These are phyloP conservation scores for Erythrolamprus reginae DNA, from an alignment of 2,113 vertebrate genomes.

Conservation along the genomic window DNA sequence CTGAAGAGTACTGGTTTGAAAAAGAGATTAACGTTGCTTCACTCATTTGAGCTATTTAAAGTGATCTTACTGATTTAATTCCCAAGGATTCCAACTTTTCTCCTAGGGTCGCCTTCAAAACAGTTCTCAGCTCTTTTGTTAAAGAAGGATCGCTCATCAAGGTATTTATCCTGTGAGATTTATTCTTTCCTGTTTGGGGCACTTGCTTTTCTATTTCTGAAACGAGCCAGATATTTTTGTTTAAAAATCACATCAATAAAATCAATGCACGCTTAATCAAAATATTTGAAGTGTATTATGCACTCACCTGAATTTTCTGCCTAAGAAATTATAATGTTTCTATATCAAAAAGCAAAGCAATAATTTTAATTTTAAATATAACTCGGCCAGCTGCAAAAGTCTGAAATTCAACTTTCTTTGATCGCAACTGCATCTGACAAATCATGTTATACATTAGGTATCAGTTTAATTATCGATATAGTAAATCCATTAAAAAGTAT, in stretches of 20 bases:
- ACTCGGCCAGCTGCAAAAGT: no score
- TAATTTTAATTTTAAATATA: no score
- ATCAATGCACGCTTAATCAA: background rate
- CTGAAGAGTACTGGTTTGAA: background rate
- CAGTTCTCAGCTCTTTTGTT: slow-evolving; percentile 72
- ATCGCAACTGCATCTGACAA: background rate
- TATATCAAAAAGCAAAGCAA: no score
- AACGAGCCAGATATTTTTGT: slow-evolving; percentile 50
- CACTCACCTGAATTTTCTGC: no score
- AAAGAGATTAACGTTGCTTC: background rate
- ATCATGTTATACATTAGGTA: background rate
- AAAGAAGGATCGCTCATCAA: slow-evolving; percentile 74
- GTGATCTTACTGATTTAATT: slow-evolving; percentile 74
- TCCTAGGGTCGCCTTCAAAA: slow-evolving; percentile 75
- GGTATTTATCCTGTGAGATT: slow-evolving; percentile 49
- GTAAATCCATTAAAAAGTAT: background rate
- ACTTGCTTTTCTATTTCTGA: slow-evolving; percentile 67
- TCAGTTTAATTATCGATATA: background rate
- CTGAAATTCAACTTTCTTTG: slow-evolving; percentile 14
- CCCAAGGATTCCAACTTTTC: slow-evolving; percentile 80
- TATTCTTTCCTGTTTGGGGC: slow-evolving; percentile 58
- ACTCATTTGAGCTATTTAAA: slow-evolving; percentile 9
- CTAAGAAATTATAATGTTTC: no score
- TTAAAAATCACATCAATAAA: slow-evolving; percentile 13
- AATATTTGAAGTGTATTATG: background rate